Conservation (phyloP, 2,888 invertebrate genomes). For the Cynaeus angustus region DNA sequence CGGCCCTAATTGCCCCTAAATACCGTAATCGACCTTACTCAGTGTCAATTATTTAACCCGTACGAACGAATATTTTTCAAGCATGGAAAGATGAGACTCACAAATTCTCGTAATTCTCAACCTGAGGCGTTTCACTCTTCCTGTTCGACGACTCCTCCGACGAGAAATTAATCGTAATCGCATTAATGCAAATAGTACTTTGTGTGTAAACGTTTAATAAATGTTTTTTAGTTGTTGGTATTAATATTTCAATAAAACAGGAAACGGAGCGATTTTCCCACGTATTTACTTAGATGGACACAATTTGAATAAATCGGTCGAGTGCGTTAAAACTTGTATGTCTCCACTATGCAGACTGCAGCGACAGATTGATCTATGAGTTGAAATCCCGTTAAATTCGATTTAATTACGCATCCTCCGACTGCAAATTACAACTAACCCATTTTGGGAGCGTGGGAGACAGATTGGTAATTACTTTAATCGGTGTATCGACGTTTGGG, state of each 20-base stretch:
- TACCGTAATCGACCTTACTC: conserved; percentile 21
- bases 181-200: conserved; percentile 44
- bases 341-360: conserved; percentile 12
- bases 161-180: conserved; percentile 41
- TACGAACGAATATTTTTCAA: conserved; percentile 11
- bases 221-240: conserved; percentile 14
- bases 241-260: conserved; percentile 24
- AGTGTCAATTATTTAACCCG: conserved; percentile 20
- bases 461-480: conserved; percentile 33
- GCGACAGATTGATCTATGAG: conserved; percentile 34
- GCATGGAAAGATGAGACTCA: conserved; percentile 24
- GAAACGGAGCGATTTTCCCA: conserved; percentile 40
- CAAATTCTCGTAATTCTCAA: conserved; percentile 15
- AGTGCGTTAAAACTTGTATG: conserved; percentile 4
- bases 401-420: conserved; percentile 40
- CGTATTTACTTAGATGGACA: conserved; percentile 6
- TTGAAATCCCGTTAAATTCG: conserved; percentile 40
- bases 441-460: conserved; percentile 39
- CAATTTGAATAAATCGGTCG: conserved; percentile 37
- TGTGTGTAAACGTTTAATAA: conserved; percentile 29
- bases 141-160: conserved; percentile 38
- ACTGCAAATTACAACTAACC: conserved; percentile 37
- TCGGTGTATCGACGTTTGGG: conserved; percentile 28
- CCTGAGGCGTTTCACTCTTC: conserved; percentile 25
- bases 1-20: conserved; percentile 29